phyloP scores from a whole-genome alignment of 2,888 invertebrate genomes.

The Dastarcus helophoroides region DNA sequence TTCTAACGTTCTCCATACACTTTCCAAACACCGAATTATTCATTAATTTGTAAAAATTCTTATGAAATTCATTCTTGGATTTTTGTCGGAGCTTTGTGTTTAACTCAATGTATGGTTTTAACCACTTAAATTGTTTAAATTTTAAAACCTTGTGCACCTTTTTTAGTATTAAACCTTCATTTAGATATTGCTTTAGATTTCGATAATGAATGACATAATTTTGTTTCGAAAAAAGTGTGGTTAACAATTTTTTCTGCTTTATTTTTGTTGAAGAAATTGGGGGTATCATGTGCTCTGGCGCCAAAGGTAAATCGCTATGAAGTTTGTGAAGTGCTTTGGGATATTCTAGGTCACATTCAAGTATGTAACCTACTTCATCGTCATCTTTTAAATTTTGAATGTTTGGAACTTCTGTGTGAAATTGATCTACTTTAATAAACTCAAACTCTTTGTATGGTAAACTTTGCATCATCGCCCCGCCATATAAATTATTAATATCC shows the following conservation, averaged over 20 bases:
- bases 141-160: conserved; percentile 22
- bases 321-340: conserved; percentile 23
- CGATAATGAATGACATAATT: conserved; percentile 19
- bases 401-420: conserved; percentile 7
- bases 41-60: conserved; percentile 8
- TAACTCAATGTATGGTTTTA: conserved; percentile 26
- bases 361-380: conserved; percentile 22
- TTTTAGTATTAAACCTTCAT: conserved; percentile 15
- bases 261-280: conserved; percentile 5
- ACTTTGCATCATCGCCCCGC: conserved; percentile 17
- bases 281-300: conserved; percentile 9
- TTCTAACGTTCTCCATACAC: conserved; percentile 9
- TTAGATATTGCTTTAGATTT: conserved; percentile 17
- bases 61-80: conserved; percentile 6
- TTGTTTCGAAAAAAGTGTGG: conserved; percentile 14
- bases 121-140: conserved; percentile 26
- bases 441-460: conserved; percentile 22
- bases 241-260: conserved; percentile 13
- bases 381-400: conserved; percentile 9
- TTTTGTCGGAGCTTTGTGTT: conserved; percentile 24
- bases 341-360: conserved; percentile 33
- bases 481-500: conserved; percentile 24
- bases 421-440: conserved; percentile 18
- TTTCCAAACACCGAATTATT: conserved; percentile 11
- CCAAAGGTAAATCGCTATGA: conserved; percentile 14